Base-by-base conservation (phyloP, 2,797 vertebrate species). In the Silurus aristotelis region DNA sequence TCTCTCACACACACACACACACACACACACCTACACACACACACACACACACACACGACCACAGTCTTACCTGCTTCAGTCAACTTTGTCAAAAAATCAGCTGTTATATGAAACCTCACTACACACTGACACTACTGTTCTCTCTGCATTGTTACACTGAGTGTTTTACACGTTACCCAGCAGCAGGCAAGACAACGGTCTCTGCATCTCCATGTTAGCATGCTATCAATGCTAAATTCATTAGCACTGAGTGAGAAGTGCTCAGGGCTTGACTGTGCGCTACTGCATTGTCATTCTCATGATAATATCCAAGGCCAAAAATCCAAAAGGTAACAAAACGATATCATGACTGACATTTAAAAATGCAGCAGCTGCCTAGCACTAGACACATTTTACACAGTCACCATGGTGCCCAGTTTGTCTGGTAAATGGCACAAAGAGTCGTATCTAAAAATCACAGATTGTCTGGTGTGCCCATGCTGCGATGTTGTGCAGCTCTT, bases 341-440 rank as follows among this genome's bases (percentile, higher is more conserved):
- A 67, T 84, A 55, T 46, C 3, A 4, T n/a, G 70, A 55, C 4
- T 60, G 75, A 78, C 83, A 78, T 84, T 84, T 77, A 38, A 84
- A 78, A 77, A 84, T 67, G 27, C 48, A 84, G 27, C 83, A 70
- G 71, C 60, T 78, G 46, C 73, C 63, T 58, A 83, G 81, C 83
- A 61, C 22, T 55, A 61, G 20, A 63, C 70, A 84, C 68, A 64
- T 48, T 85, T 78, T 77, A 85, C 79, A 82, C 79, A 82, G 72
- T 83, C 83, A 25, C 68, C 81, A 83, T 73, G 82, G 52, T 60
- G 64, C 75, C 63, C 75, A 70, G 46, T 83, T 83, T 72, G 68
- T 43, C 52, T 83, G 67, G 31, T 48, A 83, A 83, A 72, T 6
- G 56, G 68, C 67, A 83, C 81, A 71, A 72, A 46, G 38, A 25